phyloP scores from a whole-genome alignment of 2,797 vertebrate genomes.

The Pangasius sanitwongsei region DNA sequence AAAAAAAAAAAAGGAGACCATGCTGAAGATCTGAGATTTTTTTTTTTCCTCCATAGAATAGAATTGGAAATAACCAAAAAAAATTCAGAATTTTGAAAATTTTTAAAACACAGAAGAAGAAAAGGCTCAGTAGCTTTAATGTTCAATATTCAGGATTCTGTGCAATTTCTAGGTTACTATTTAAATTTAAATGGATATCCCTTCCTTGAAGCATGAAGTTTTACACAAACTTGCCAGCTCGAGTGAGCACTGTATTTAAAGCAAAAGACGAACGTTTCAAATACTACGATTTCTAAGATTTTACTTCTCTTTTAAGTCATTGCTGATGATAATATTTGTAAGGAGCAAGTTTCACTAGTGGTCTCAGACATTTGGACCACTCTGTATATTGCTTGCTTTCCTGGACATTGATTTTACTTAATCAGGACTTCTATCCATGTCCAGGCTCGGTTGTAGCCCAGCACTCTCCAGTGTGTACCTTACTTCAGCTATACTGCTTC shows the following conservation, averaged over 20 bases:
- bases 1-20: neutral
- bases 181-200: neutral
- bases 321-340: neutral
- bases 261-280: neutral
- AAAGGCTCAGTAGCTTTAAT: neutral
- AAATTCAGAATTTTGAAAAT: neutral
- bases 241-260: neutral
- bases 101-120: neutral
- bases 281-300: neutral
- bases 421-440: neutral
- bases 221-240: neutral
- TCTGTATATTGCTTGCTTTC: neutral
- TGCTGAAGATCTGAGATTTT: neutral
- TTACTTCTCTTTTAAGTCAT: neutral
- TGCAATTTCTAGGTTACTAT: neutral
- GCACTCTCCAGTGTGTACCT: neutral
- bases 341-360: neutral
- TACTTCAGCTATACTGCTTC: neutral
- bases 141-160: neutral
- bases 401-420: neutral
- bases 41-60: neutral
- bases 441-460: too few relatives aligned
- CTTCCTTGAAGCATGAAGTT: neutral
- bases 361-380: neutral
- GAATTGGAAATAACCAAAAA: neutral